Base-by-base conservation (phyloP, 2,797 vertebrate species). In the Emys orbicularis region DNA sequence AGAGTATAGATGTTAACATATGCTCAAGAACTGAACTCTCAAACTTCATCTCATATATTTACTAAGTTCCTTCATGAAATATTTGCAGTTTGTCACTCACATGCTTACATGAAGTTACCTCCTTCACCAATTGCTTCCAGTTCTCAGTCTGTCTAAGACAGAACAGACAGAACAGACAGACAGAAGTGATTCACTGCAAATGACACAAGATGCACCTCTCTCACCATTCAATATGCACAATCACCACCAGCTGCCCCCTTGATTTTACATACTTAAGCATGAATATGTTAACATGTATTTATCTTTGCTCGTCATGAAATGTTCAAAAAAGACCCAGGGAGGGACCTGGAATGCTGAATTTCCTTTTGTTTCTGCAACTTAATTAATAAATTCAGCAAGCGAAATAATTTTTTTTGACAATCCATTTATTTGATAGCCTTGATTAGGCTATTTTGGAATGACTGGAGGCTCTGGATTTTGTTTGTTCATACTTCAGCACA, bases 391-490 rank as follows among this genome's bases (percentile, higher is more conserved):
- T 90, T 82, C 74, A 96, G 59, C 79, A 90, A 93, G 37, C 11
- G 3, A 81, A 47, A n/a, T 3, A 76, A 8, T 89, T 89, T 68
- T 90, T 56, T 90, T 84, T 37, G 89, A 84, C 91, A 96, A 93
- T 87, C 84, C 81, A 88, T 96, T 93, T 93, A 95, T 93, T 96
- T 95, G 82, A 95, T 89, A 96, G 90, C 95, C 88, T 97, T 90
- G 89, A 97, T 97, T 92, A 97, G 95, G 94, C 90, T 90, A 96
- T 94, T 93, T 94, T 95, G 88, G 96, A 96, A 95, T 50, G 83
- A 59, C 94, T 96, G 79, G 61, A 83, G 83, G 94, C 88, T 86
- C 84, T 89, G 81, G 44, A 86, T 95, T 96, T 84, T 95, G 92
- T 96, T 97, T 97, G 95, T 87, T 93, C 91, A 95, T 95, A 79